phyloP scores from a whole-genome alignment of 2,888 invertebrate genomes.

The Melanostoma scalare region DNA sequence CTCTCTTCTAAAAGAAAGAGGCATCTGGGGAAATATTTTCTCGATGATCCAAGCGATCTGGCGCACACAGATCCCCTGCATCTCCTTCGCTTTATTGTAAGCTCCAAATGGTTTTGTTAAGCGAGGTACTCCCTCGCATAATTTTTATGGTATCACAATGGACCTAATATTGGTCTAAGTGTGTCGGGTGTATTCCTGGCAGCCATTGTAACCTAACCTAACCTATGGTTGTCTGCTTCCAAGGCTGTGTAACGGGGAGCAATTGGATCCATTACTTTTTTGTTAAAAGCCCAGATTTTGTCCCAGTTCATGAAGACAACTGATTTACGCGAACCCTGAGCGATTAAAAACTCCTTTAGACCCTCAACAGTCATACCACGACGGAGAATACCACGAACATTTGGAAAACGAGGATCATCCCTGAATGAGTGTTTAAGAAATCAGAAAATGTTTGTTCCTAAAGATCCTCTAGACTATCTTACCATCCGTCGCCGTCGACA shows the following conservation, averaged over 20 bases:
- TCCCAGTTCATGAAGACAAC: slow-evolving; percentile 99
- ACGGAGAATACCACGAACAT: slow-evolving; percentile 97
- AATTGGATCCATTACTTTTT: slow-evolving; percentile 97
- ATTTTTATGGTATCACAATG: no score
- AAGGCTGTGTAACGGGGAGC: slow-evolving; percentile 96
- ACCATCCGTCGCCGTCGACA: slow-evolving; percentile 99
- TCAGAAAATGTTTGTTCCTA: not conserved
- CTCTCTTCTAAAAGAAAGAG: no score
- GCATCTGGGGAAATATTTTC: no score
- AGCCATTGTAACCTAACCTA: no score
- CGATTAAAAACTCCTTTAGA: slow-evolving; percentile 97
- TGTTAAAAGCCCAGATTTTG: slow-evolving; percentile 99
- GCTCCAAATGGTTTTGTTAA: no score
- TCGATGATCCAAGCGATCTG: no score
- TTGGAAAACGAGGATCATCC: slow-evolving; percentile 99
- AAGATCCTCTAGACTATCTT: slow-evolving; percentile 76
- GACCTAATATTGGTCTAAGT: no score
- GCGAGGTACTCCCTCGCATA: no score
- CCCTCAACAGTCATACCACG: slow-evolving; percentile 99
- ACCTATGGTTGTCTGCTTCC: slow-evolving; percentile 84
- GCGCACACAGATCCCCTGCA: no score
- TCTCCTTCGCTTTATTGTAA: no score
- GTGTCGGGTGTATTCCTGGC: no score
- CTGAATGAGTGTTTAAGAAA: slow-evolving; percentile 81
- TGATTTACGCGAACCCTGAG: slow-evolving; percentile 98